Conservation (phyloP, 2,113 vertebrate genomes). For the Lamprotornis superbus region DNA sequence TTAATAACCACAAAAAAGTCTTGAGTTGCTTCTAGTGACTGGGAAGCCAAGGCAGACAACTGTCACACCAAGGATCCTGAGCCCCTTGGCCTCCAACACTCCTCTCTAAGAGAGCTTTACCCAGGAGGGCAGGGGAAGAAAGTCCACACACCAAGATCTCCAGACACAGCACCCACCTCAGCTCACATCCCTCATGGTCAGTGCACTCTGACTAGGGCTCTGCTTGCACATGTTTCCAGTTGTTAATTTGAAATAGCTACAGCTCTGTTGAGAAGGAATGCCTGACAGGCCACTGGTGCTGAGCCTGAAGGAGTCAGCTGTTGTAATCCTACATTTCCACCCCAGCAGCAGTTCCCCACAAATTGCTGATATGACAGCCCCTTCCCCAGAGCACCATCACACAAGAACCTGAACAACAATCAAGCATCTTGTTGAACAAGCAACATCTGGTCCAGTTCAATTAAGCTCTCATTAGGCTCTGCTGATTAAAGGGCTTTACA, state of each 20-base stretch:
- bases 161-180: background rate
- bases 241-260: background rate
- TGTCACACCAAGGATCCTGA: background rate
- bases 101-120: background rate
- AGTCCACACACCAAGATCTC: background rate
- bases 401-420: background rate
- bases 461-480: background rate
- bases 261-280: background rate
- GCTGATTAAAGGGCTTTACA: conserved; percentile 13
- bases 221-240: rapidly evolving
- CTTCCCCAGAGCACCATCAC: background rate
- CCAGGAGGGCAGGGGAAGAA: background rate
- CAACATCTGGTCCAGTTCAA: background rate
- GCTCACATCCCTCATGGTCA: background rate
- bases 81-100: background rate
- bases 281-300: background rate
- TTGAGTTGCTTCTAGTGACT: background rate
- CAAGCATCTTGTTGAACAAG: background rate
- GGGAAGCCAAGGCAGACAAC: background rate
- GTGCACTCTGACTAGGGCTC: rapidly evolving
- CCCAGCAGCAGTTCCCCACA: background rate
- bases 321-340: background rate
- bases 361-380: background rate
- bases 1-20: background rate
- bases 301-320: background rate